Evolutionary conservation across 1,140 invertebrate species (phyloP).

Genomic region (Aphidius ervi): DNA sequence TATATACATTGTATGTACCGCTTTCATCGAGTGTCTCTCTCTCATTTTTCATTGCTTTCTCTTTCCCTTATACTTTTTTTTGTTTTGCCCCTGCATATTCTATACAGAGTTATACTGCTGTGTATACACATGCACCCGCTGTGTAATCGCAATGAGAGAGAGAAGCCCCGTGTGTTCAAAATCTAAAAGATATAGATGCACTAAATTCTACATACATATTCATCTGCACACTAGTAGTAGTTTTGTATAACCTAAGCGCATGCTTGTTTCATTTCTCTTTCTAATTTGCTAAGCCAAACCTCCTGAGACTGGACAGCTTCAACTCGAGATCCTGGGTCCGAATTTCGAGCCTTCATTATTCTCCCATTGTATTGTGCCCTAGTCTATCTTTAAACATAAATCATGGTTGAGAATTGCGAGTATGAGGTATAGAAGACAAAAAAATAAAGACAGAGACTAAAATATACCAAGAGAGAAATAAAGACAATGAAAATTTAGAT

Average conservation of each 20-base stretch:
- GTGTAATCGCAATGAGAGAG: constrained; percentile 30
- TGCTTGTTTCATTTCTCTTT: constrained; percentile 35
- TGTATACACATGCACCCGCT: neutral
- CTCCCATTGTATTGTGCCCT: constrained; percentile 36
- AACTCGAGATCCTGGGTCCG: constrained; percentile 19
- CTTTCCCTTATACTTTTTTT: too few species aligned
- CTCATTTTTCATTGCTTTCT: too few species aligned
- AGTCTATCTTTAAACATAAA: constrained; percentile 35
- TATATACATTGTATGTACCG: too few species aligned
- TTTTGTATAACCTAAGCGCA: constrained; percentile 14
- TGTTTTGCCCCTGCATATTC: neutral
- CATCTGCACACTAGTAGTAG: too few species aligned
- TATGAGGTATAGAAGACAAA: neutral
- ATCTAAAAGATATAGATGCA: neutral
- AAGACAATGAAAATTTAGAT: neutral
- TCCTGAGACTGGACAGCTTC: constrained; percentile 31
- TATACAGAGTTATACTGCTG: neutral
- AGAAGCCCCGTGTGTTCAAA: constrained; percentile 30
- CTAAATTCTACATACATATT: too few species aligned
- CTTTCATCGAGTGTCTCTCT: too few species aligned
- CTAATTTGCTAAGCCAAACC: constrained; percentile 37
- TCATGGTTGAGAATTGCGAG: constrained; percentile 26
- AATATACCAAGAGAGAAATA: too few species aligned
- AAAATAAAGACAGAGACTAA: too few species aligned
- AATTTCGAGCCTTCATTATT: constrained; percentile 39